Evolutionary conservation across 2,113 vertebrate species (phyloP), one percentile per base, ranked within the genome.

Genomic region (Elgaria multicarinata): DNA sequence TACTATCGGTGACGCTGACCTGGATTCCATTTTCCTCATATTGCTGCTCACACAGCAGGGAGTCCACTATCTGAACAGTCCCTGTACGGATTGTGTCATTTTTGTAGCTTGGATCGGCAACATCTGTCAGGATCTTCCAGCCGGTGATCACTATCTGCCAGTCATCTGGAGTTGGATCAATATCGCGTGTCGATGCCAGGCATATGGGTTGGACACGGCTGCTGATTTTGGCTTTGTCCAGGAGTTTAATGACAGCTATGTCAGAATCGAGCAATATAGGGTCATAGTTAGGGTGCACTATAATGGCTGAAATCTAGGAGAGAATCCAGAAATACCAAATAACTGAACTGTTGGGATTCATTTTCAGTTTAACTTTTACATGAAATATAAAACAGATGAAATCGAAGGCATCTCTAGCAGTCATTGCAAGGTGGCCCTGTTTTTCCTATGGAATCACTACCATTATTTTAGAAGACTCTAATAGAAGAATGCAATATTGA

Each of bases 1-100:
- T 99, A 93, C 98, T 99, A 93, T 99, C 99, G 0, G 99, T 99
- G 90, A 99, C 95, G 39, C 98, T 99, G 92, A 99, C 97, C 0
- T 98, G 97, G 92, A 98, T 96, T 0, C 98, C 98, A 0, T 98
- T 97, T 1, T 98, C 98, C 71, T 98, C 99, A 0, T 99, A 99
- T 95, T 99, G 98, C 83, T 98, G 98, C 96, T 99, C 99, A 82
- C 99, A 99, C 44, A 98, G 93, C 76, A 99, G 96, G 0, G 98
- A 96, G 91, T 99, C 98, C 33, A 98, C 98, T 33, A 98, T 98
- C 78, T 94, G 96, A 91, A 99, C 97, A 0, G 94, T 76, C 71
- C 98, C 99, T 0, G 98, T 98, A 79, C 97, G 98, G 36, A 98
- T 97, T 1, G 93, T 97, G 92, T 99, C 99, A 0, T 98, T 97